A percentile compares a stretch with the other conserved stretches of the same genome.
Evolutionary conservation across 1,140 invertebrate genomes (phyloP).

Genomic region (Trigoniulus corallinus): DNA sequence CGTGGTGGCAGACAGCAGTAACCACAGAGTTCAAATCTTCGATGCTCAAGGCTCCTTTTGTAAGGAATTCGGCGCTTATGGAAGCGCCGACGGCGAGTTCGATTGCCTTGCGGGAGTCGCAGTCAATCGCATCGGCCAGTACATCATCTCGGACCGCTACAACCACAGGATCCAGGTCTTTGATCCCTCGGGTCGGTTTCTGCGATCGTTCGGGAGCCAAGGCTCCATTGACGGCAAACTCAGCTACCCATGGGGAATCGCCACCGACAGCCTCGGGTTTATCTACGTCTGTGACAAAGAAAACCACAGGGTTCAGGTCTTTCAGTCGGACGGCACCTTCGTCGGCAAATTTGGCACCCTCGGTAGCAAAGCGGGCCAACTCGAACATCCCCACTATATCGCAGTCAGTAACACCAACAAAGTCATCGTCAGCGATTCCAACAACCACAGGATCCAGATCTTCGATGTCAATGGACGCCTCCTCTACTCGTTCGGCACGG

Average conservation of each 20-base stretch:
- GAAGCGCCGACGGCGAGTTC: conserved; percentile 87
- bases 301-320: conserved; percentile 84
- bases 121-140: conserved; percentile 88
- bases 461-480: conserved; percentile 88
- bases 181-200: conserved; percentile 76
- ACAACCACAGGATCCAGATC: conserved; percentile 85
- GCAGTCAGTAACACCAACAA: conserved; percentile 86
- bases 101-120: conserved; percentile 91
- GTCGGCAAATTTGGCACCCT: conserved; percentile 88
- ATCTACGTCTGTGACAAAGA: conserved; percentile 99
- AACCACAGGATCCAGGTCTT: conserved; percentile 95
- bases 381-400: conserved; percentile 95
- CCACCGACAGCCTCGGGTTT: conserved; percentile 90
- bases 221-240: conserved; percentile 58
- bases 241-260: conserved; percentile 97
- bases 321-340: conserved; percentile 95
- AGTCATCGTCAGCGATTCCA: conserved; percentile 85
- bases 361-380: conserved; percentile 71
- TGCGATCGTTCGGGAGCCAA: conserved; percentile 81
- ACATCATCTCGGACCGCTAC: conserved; percentile 78
- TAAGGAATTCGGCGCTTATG: conserved; percentile 87
- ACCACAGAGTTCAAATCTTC: conserved; percentile 82
- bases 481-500: conserved; percentile 67
- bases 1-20: conserved; percentile 89
- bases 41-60: conserved; percentile 72